Evolutionary conservation across 2,797 vertebrate genomes (phyloP).

Genomic region (Odontamblyopus lacepedii): DNA sequence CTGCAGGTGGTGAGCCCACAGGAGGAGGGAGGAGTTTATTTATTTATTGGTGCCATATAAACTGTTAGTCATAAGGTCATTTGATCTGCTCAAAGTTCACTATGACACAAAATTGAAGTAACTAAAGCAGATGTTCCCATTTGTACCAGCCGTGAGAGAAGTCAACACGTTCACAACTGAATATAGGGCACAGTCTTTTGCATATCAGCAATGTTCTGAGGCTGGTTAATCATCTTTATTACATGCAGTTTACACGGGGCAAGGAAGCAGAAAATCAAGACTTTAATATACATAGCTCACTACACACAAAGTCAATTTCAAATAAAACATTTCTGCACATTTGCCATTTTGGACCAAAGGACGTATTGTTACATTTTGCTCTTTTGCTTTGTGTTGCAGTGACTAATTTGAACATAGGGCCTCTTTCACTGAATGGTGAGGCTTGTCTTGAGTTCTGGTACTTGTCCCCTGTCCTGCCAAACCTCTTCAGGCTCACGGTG

Average conservation of each 20-base stretch:
- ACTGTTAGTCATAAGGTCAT: conserved; percentile 1
- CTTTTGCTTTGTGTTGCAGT: conserved; percentile 29
- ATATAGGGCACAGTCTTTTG: conserved; percentile 17
- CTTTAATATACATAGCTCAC: conserved; percentile 28
- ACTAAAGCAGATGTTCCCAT: conserved; percentile 24
- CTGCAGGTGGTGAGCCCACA: too few relatives aligned
- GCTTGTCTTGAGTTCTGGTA: conserved; percentile 89
- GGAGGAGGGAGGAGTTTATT: too few relatives aligned
- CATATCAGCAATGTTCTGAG: conserved; percentile 50
- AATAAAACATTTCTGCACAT: background rate
- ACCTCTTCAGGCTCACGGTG: conserved; percentile 68
- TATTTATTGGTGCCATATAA: background rate
- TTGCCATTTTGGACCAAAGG: background rate
- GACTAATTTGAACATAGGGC: conserved; percentile 72
- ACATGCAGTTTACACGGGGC: conserved; percentile 28
- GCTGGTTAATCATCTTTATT: conserved; percentile 57
- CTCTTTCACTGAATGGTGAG: conserved; percentile 57
- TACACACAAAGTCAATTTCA: background rate
- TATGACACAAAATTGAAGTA: conserved; percentile 8
- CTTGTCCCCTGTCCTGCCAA: conserved; percentile 67
- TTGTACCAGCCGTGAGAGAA: background rate
- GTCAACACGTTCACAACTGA: conserved; percentile 39
- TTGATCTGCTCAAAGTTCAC: conserved; percentile 7
- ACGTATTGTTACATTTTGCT: background rate
- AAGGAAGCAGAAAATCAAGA: conserved; percentile 34